Evolutionary conservation across 2,888 invertebrate species (phyloP), one percentile per base, ranked within the genome.

Genomic region (Caradrina clavipalpis): DNA sequence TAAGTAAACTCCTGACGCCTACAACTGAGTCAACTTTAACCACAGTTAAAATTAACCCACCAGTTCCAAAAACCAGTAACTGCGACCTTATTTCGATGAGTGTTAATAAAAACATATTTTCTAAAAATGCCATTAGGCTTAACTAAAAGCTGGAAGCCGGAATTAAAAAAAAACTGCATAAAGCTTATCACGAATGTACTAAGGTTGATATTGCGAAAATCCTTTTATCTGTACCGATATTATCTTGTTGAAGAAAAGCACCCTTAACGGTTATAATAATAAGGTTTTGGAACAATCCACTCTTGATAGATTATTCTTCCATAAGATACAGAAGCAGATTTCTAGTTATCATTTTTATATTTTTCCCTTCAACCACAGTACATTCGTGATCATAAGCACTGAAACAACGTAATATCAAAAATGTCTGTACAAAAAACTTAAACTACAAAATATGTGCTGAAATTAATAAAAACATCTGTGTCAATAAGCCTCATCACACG

Each of bases 401-500:
- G 87, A 83, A 88, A 91, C 88, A 88, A 89, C 80, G 82, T 90
- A 86, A 83, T 89, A 88, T 89, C 76, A 77, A 78, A 77, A 76
- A 88, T 87, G 81, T 90, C 91, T 94, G 91, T 92, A 93, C 91
- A 93, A 88, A 89, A 86, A 86, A 89, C 90, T 89, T 90, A 90
- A 87, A 39, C 66, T 75, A 85, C 85, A 86, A 87, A 88, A 85
- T 87, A 82, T 89, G 87, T 90, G 89, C 86, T 88, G 80, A 76
- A 85, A 87, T 88, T 76, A 80, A 86, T 83, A 56, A 78, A 83
- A 84, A 86, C 80, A 71, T 59, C 65, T 81, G 86, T 86, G 84
- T 88, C 86, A 88, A 86, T 87, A 89, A 93, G 94, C 94, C 93
- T 94, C 94, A 89, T 91, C 88, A 92, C 90, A 89, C 86, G 87